Evolutionary conservation across 2,888 invertebrate genomes (phyloP).

Genomic region (Boloria selene): DNA sequence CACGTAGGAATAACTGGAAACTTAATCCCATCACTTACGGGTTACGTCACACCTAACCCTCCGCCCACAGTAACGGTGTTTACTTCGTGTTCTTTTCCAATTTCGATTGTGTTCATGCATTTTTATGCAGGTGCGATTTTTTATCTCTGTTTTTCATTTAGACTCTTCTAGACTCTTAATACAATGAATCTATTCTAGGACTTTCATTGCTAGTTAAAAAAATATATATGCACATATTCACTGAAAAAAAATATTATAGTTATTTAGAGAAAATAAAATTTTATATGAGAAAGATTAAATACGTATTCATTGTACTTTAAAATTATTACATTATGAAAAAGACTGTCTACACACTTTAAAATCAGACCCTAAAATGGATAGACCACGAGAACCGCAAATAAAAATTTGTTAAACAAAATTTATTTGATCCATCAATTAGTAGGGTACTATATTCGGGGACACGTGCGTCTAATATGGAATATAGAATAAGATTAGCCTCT

Average conservation of each 20-base stretch:
- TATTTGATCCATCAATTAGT: too few species aligned
- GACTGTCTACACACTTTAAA: too few species aligned
- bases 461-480: constrained; percentile 25
- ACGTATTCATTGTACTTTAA: too few species aligned
- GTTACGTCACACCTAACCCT: constrained; percentile 17
- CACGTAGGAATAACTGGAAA: not conserved
- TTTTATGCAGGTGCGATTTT: constrained; percentile 13
- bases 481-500: constrained; percentile 42
- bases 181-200: constrained; percentile 1
- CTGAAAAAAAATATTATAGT: too few species aligned
- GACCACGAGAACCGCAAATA: too few species aligned
- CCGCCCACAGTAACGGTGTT: constrained; percentile 20
- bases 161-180: not conserved
- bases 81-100: constrained; percentile 17
- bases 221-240: too few species aligned
- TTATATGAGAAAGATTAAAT: too few species aligned
- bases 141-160: not conserved
- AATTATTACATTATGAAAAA: too few species aligned
- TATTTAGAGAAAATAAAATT: too few species aligned
- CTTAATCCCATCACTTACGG: constrained; percentile 10
- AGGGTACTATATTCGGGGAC: not conserved
- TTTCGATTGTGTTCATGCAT: constrained; percentile 17
- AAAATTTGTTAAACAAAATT: too few species aligned
- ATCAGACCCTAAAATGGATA: too few species aligned
- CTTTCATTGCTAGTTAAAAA: not conserved